phyloP scores from a whole-genome alignment of 2,888 invertebrate species.

The Meta bourneti region DNA sequence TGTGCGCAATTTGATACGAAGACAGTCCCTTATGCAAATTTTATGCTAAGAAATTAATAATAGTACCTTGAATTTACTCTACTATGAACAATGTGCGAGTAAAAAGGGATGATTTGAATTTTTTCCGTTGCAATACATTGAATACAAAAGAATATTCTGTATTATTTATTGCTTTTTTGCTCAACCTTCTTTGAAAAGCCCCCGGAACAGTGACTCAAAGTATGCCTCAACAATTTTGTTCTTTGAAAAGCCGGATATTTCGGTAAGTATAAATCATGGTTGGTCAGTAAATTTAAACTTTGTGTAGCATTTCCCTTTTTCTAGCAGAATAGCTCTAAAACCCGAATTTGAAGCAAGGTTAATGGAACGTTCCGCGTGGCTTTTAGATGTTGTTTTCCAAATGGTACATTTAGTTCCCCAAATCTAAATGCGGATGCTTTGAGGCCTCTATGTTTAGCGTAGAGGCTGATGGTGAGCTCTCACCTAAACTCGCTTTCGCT shows the following conservation, averaged over 20 bases:
- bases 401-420: constrained; percentile 54
- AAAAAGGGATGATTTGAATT: too few species aligned
- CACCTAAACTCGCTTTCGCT: constrained; percentile 20
- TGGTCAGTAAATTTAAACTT: neutral
- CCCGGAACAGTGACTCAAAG: too few species aligned
- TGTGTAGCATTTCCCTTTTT: neutral
- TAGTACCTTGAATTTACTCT: too few species aligned
- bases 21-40: too few species aligned
- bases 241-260: neutral
- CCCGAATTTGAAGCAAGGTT: constrained; percentile 33
- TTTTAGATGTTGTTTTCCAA: constrained; percentile 54
- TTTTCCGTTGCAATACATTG: too few species aligned
- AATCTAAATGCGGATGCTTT: constrained; percentile 34
- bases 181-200: too few species aligned
- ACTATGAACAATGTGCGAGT: too few species aligned
- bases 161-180: too few species aligned
- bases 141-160: too few species aligned
- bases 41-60: too few species aligned
- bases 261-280: neutral
- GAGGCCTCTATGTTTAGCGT: constrained; percentile 10
- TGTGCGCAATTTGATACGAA: too few species aligned
- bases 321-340: constrained; percentile 15
- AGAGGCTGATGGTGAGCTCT: constrained; percentile 52
- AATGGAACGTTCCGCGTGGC: constrained; percentile 43
- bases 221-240: too few species aligned